Evolutionary conservation across 2,113 vertebrate species (phyloP), one percentile per base, ranked within the genome.

Genomic region (Oreochromis aureus): DNA sequence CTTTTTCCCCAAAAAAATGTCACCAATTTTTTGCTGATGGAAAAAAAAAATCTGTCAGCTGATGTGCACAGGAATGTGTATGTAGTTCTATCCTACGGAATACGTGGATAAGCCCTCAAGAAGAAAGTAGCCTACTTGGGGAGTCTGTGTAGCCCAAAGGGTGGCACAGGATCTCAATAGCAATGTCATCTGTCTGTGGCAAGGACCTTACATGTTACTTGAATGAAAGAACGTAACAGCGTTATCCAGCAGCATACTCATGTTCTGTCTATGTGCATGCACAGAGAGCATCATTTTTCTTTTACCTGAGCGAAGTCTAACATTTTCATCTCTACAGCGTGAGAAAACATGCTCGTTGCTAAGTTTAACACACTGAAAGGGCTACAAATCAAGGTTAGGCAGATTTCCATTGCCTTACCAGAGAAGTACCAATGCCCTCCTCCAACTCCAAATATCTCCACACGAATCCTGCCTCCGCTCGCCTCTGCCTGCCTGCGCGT

Each of bases 361-460:
- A 8, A 63, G 32, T 78, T 78, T 16, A 32, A 53, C 11, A 10
- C n/a, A 9, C 7, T 19, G 46, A 51, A 11, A n/a, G 46, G 1
- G 46, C 46, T 53, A n/a, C 73, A 78, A 78, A 30, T 63, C 53
- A 58, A 54, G 30, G 78, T 66, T 81, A 56, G 16, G 19, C 19
- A 76, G 80, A 51, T 18, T 79, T 48, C 36, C 84, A 9, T 36
- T 6, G 86, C 27, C 95, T 95, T 93, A 96, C 96, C 95, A 85
- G 89, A 81, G 59, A 91, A 89, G 86, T 89, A 6, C 30, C 58
- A 53, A 86, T 16, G 89, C 92, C 83, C 92, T 90, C 82, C 27
- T 82, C 88, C 87, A 93, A 94, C 92, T 94, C 88, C 90, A 90
- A 93, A 93, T 95, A 94, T 90, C 94, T 93, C 92, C 93, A 94